Evolutionary conservation across 2,888 invertebrate species (phyloP).

Genomic region (Linyphia triangularis): DNA sequence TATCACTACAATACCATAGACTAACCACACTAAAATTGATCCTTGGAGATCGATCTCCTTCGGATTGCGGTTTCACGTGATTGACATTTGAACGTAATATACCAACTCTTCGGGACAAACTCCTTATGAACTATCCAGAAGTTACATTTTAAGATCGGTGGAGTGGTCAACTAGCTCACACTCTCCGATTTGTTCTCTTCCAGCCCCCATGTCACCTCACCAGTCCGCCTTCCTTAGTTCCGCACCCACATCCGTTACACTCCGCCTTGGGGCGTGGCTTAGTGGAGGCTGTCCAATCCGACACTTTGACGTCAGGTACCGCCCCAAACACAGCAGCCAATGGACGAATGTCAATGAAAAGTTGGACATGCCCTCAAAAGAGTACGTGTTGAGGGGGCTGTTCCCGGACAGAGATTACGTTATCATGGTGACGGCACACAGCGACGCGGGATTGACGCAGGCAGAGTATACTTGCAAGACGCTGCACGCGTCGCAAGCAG

Average conservation of each 20-base stretch:
- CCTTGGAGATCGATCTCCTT: too few relatives aligned
- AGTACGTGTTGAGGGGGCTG: constrained; percentile 58
- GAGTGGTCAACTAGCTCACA: too few relatives aligned
- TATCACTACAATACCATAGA: too few relatives aligned
- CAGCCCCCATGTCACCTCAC: constrained; percentile 80
- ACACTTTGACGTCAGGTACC: constrained; percentile 79
- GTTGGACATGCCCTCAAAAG: constrained; percentile 26
- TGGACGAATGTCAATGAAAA: constrained; percentile 69
- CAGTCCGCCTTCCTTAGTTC: constrained; percentile 78
- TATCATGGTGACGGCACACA: constrained; percentile 74
- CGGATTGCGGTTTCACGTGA: too few relatives aligned
- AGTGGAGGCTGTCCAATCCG: constrained; percentile 79
- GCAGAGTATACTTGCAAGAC: constrained; percentile 71
- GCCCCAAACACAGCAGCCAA: constrained; percentile 56
- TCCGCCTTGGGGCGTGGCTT: constrained; percentile 79
- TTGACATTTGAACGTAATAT: too few relatives aligned
- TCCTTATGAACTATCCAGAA: too few relatives aligned
- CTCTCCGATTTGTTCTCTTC: background rate
- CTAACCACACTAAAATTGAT: too few relatives aligned
- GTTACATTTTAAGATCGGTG: too few relatives aligned
- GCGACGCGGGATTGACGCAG: constrained; percentile 73
- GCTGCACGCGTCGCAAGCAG: constrained; percentile 55
- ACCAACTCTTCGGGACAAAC: too few relatives aligned
- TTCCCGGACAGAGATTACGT: constrained; percentile 71
- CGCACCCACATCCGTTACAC: constrained; percentile 79